Percentiles rank a stretch among this genome's conserved stretches.
phyloP scores from a whole-genome alignment of 2,888 invertebrate genomes.

The Chrysotoxum bicinctum region DNA sequence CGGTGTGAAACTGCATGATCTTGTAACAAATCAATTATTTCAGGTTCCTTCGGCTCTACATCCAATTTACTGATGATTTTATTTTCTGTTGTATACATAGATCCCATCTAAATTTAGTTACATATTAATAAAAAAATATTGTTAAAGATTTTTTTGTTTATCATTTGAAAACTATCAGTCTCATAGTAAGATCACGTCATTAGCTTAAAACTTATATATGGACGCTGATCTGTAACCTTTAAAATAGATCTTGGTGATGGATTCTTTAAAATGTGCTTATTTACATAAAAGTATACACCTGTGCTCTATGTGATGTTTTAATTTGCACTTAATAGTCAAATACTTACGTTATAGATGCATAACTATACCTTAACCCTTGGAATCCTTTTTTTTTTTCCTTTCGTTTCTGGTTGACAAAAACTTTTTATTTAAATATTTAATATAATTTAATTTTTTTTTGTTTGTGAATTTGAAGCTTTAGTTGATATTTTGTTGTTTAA shows the following conservation, averaged over 20 bases:
- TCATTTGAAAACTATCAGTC: conserved; percentile 14
- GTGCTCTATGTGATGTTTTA: not conserved
- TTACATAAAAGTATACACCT: not conserved
- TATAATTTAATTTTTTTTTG: conserved; percentile 12
- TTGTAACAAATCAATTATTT: no score
- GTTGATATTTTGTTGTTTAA: conserved; percentile 40
- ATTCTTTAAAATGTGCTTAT: not conserved
- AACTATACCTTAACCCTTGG: not conserved
- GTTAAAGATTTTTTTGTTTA: not conserved
- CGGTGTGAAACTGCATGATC: no score
- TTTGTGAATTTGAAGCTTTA: not conserved
- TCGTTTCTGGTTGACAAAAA: not conserved
- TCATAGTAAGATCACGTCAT: conserved; percentile 15
- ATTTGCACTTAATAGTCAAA: conserved; percentile 6
- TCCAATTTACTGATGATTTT: no score
- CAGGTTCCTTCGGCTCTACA: no score
- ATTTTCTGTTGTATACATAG: no score
- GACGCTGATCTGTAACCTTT: not conserved
- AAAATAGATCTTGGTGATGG: conserved; percentile 38
- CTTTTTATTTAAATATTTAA: not conserved
- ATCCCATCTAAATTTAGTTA: no score
- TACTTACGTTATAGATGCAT: not conserved
- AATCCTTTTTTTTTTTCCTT: not conserved
- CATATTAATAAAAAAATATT: no score
- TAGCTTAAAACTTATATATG: no score